Evolutionary conservation across 2,888 invertebrate genomes (phyloP).

Genomic region (Cantharis lateralis): DNA sequence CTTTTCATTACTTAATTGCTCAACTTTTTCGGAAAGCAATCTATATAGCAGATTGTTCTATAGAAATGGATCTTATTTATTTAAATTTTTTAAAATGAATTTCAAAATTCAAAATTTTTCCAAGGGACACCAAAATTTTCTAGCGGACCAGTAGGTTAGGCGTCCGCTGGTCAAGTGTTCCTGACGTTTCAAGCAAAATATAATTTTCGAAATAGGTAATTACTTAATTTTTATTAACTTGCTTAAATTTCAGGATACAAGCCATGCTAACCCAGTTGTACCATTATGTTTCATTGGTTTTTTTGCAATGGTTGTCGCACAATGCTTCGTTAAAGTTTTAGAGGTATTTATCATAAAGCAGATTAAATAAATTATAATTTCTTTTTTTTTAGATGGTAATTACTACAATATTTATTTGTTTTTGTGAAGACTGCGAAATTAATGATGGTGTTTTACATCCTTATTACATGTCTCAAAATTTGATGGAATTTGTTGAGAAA

Average conservation of each 20-base stretch:
- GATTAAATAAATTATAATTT: neutral
- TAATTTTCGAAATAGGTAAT: too few relatives aligned
- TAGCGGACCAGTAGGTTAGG: too few relatives aligned
- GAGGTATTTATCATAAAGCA: slow-evolving; percentile 61
- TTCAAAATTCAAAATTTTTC: too few relatives aligned
- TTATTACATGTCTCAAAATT: slow-evolving; percentile 68
- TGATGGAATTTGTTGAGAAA: slow-evolving; percentile 70
- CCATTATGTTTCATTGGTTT: slow-evolving; percentile 65
- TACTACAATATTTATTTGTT: slow-evolving; percentile 70
- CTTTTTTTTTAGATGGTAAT: slow-evolving; percentile 64
- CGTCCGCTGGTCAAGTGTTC: too few relatives aligned
- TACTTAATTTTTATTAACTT: neutral
- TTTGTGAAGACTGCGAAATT: slow-evolving; percentile 69
- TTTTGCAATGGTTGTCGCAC: slow-evolving; percentile 71
- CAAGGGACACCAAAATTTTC: too few relatives aligned
- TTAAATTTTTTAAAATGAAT: too few relatives aligned
- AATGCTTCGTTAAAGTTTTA: slow-evolving; percentile 74
- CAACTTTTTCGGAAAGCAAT: too few relatives aligned
- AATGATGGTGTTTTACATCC: slow-evolving; percentile 67
- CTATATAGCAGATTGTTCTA: too few relatives aligned
- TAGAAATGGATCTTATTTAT: too few relatives aligned
- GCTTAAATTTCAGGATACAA: slow-evolving; percentile 56
- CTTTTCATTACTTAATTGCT: too few relatives aligned
- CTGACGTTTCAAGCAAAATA: too few relatives aligned
- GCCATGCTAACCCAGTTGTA: slow-evolving; percentile 63